Conservation (phyloP, 1,140 invertebrate species). For the Anoplophora glabripennis region DNA sequence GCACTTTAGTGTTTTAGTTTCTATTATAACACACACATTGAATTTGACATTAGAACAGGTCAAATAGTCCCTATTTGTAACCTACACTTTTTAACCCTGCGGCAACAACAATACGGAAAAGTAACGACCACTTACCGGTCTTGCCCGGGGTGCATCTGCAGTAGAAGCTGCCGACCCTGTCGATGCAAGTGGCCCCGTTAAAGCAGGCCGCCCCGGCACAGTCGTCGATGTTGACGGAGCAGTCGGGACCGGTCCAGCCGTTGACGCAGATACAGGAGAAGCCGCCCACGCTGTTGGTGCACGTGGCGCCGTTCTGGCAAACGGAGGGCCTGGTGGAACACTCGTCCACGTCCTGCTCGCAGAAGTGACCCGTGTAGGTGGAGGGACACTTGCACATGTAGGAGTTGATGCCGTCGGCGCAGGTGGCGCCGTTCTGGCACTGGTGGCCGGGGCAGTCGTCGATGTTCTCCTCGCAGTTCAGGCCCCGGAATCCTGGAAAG, state of each 20-base stretch:
- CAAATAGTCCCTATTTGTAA: no score
- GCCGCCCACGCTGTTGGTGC: constrained; percentile 84
- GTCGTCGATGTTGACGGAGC: constrained; percentile 91
- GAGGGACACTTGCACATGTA: constrained; percentile 87
- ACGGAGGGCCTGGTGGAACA: constrained; percentile 75
- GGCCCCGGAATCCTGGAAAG: constrained; percentile 76
- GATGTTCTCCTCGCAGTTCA: constrained; percentile 85
- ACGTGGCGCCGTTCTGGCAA: constrained; percentile 93
- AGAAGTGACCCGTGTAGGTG: constrained; percentile 81
- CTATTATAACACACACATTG: no score
- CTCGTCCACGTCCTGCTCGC: constrained; percentile 78
- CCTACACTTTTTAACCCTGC: no score
- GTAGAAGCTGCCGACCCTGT: constrained; percentile 89
- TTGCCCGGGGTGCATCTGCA: constrained; percentile 95
- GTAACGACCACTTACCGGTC: constrained; percentile 67
- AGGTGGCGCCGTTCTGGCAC: constrained; percentile 88
- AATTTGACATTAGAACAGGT: no score
- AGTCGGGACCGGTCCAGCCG: constrained; percentile 89
- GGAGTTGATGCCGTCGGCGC: constrained; percentile 80
- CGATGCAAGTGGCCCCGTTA: constrained; percentile 95
- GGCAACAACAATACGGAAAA: no score
- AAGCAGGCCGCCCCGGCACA: constrained; percentile 91
- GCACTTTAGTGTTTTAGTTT: no score
- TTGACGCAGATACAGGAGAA: constrained; percentile 96
- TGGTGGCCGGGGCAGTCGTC: constrained; percentile 87